Conservation (phyloP, 2,113 vertebrate species). For the Nycticebus coucang region DNA sequence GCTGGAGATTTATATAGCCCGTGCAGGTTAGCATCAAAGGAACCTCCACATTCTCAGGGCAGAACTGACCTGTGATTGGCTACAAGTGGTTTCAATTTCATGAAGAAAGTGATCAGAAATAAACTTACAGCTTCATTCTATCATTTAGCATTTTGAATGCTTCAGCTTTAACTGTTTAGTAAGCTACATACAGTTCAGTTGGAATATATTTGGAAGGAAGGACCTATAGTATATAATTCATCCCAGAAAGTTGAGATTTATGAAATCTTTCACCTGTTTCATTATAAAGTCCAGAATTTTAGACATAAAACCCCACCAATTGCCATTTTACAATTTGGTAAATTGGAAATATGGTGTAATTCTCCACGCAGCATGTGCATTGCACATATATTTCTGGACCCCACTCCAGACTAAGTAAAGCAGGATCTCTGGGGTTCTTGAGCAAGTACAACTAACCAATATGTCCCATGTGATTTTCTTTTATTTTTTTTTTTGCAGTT, state of each 20-base stretch:
- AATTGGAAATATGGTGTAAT: background rate
- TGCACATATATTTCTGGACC: background rate
- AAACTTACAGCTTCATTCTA: background rate
- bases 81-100: background rate
- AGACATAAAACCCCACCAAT: background rate
- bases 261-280: background rate
- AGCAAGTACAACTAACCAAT: background rate
- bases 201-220: background rate
- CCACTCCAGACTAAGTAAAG: background rate
- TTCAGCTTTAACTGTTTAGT: background rate
- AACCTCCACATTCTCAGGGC: background rate
- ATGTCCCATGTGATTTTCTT: background rate
- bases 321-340: background rate
- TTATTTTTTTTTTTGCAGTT: too few relatives aligned
- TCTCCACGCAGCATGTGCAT: background rate
- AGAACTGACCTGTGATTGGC: background rate
- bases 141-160: background rate
- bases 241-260: background rate
- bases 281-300: constrained; percentile 3
- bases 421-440: background rate
- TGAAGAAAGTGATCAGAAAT: background rate
- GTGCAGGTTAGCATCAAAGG: background rate
- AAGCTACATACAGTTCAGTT: background rate
- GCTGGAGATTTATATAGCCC: background rate
- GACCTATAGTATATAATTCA: background rate